Conservation (phyloP, 37 sponge, comb jelly and placozoan species). For the Mnemiopsis leidyi region DNA sequence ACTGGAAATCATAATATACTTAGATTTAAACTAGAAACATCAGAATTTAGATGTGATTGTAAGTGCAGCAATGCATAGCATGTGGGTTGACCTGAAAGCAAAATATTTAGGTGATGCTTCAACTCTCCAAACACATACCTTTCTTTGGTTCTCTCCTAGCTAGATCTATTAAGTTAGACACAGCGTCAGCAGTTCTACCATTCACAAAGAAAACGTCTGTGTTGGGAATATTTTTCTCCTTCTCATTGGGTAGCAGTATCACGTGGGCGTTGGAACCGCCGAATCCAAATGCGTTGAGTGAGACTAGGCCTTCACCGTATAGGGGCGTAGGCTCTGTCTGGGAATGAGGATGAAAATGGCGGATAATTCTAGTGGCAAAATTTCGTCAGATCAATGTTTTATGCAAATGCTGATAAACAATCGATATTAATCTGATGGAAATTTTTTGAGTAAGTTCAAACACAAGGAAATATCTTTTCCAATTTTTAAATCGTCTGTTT, state of each 20-base stretch:
- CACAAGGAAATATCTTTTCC: conserved; percentile 24
- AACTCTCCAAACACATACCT: neutral
- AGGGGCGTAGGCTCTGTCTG: conserved; percentile 63
- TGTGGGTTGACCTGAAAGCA: no score
- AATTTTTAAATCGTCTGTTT: no score
- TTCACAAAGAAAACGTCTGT: neutral
- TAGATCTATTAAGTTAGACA: neutral
- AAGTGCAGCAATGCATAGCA: no score
- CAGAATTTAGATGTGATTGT: no score
- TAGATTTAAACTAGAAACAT: no score
- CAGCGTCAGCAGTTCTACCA: conserved; percentile 16
- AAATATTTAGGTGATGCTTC: no score
- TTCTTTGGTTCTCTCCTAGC: neutral
- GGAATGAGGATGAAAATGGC: no score
- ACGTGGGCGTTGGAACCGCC: conserved; percentile 69
- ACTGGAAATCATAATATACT: no score
- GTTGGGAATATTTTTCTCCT: neutral
- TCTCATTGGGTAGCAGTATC: conserved; percentile 58
- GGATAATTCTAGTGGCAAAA: neutral
- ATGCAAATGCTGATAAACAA: no score
- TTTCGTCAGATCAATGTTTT: no score
- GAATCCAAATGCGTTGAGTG: conserved; percentile 67
- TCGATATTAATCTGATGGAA: no score
- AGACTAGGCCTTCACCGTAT: conserved; percentile 46
- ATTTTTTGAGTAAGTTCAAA: neutral